Evolutionary conservation across 2,888 invertebrate species (phyloP), one percentile per base, ranked within the genome.

Genomic region (Plebejus argus): DNA sequence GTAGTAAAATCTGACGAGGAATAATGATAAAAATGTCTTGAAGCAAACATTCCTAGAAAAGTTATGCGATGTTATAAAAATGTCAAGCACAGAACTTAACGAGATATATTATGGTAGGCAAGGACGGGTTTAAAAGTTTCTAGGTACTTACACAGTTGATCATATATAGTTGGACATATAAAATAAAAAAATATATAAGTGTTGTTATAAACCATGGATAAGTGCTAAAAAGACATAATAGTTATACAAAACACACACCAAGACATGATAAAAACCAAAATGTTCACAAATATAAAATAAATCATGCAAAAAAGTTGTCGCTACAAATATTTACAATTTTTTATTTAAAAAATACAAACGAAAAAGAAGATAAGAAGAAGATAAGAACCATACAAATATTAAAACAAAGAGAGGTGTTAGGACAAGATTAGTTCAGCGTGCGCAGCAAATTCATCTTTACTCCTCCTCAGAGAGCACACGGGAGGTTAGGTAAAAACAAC

Each of bases 401-500:
- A 23, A 23, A 76, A 28, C 12, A 33, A 10, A 56, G 20, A 33
- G 33, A 28, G n/a, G 56, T 39, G 61, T 66, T 56, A 76, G n/a
- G 56, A 56, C 28, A 76, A n/a, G 12, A 45, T 66, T 76, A 76
- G 61, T 74, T 23, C 7, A 74, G 49, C 49, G 53, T 74, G 74
- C 74, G 28, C 82, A 81, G 80, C 76, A 76, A 80, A 79, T 83
- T 80, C 82, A 85, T 89, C 90, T 88, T 89, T 92, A 91, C 85
- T 91, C 91, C 91, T 90, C 92, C 84, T 91, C 91, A 91, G 90
- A 87, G 70, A 39, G 82, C 82, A 82, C 83, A 85, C 88, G 92
- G 91, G 92, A 91, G 86, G 91, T 88, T 86, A 90, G 91, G 89
- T 83, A 70, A 71, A 61, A 61, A 23, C 56, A 58, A 53, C 15